Percentiles rank a stretch among this genome's conserved stretches.
phyloP scores from a whole-genome alignment of 92 coral and sea anemone genomes.

The Umimayanthus kanabou region DNA sequence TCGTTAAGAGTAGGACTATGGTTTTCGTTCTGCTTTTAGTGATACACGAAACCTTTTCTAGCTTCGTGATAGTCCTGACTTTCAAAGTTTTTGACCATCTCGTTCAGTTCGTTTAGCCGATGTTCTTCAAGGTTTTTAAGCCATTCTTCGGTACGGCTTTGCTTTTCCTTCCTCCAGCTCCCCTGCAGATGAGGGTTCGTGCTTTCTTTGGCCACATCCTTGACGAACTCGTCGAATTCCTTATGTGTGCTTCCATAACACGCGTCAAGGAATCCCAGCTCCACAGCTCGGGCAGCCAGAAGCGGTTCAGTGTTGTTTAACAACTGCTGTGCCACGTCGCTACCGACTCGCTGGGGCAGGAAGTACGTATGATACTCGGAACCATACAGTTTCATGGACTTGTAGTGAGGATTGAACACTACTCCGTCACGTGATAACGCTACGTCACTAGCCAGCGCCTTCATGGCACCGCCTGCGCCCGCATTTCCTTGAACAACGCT shows the following conservation, averaged over 20 bases:
- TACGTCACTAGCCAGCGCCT: conserved; percentile 72
- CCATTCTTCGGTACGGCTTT: conserved; percentile 35
- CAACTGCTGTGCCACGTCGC: conserved; percentile 47
- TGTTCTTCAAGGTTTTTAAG: conserved; percentile 51
- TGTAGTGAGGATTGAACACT: conserved; percentile 80
- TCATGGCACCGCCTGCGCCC: too few species aligned
- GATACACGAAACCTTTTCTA: conserved; percentile 62
- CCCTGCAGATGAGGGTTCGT: conserved; percentile 22
- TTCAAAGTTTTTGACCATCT: conserved; percentile 65
- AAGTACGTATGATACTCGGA: conserved; percentile 82
- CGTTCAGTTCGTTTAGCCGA: conserved; percentile 49
- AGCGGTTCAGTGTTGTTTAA: conserved; percentile 52
- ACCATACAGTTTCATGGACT: conserved; percentile 69
- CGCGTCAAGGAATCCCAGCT: conserved; percentile 58
- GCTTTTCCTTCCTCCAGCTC: conserved; percentile 39
- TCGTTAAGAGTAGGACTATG: background rate
- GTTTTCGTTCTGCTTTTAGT: conserved; percentile 13
- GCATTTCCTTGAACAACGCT: conserved; percentile 78
- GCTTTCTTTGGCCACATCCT: conserved; percentile 42
- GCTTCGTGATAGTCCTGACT: conserved; percentile 63
- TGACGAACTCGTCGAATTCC: conserved; percentile 49
- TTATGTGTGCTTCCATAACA: conserved; percentile 33
- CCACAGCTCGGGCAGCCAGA: conserved; percentile 55
- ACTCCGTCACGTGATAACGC: conserved; percentile 74
- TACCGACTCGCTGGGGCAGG: conserved; percentile 65